Percentiles rank a stretch among this genome's conserved stretches.
Conservation (phyloP, 2,113 vertebrate species). For the Nyctereutes procyonoides region DNA sequence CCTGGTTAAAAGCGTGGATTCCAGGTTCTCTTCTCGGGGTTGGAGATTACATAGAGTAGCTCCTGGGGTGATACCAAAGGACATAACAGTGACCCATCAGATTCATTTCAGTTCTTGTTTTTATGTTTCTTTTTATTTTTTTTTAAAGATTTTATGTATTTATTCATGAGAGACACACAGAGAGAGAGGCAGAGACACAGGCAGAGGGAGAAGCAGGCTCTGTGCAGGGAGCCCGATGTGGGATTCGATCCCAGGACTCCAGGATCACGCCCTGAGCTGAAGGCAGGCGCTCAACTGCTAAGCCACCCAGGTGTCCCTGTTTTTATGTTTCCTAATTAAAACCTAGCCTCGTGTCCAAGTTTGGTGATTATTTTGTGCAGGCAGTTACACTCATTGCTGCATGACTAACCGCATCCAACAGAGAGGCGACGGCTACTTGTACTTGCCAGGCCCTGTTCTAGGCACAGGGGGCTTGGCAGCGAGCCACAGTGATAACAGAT, state of each 20-base stretch:
- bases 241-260: too few relatives aligned
- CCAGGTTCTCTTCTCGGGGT: neutral
- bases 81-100: neutral
- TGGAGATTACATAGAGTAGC: neutral
- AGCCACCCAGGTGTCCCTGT: too few relatives aligned
- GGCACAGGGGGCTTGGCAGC: neutral
- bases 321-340: neutral
- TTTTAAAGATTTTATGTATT: too few relatives aligned
- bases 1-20: neutral
- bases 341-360: neutral
- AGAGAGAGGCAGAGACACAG: too few relatives aligned
- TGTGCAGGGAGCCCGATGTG: too few relatives aligned
- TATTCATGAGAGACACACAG: too few relatives aligned
- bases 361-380: neutral
- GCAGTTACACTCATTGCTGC: rapidly evolving
- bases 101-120: neutral
- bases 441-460: neutral
- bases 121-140: neutral
- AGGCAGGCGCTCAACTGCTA: too few relatives aligned
- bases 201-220: too few relatives aligned
- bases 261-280: too few relatives aligned
- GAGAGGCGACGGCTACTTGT: rapidly evolving
- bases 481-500: rapidly evolving
- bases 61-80: neutral
- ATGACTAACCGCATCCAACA: neutral